Evolutionary conservation across 2,888 invertebrate genomes (phyloP).

Genomic region (Mechanitis messenoides): DNA sequence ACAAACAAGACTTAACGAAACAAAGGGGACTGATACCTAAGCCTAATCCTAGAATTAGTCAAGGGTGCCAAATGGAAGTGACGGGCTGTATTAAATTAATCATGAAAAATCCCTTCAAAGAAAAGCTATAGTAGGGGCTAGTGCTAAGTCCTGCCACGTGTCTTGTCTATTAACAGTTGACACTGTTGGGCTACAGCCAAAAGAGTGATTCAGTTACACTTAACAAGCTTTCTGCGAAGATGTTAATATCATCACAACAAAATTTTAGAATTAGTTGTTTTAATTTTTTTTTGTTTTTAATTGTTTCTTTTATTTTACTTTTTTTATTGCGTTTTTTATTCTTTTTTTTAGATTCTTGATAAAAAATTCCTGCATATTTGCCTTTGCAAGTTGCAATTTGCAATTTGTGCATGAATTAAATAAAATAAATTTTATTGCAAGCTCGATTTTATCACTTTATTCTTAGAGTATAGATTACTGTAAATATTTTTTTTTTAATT

Average conservation of each 20-base stretch:
- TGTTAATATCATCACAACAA: constrained; percentile 10
- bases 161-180: constrained; percentile 70
- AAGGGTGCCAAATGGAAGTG: constrained; percentile 72
- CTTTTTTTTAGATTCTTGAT: no score
- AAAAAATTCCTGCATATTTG: no score
- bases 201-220: constrained; percentile 38
- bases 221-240: constrained; percentile 17
- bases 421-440: no score
- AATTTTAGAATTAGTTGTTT: constrained; percentile 3
- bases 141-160: constrained; percentile 69
- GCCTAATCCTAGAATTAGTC: constrained; percentile 71
- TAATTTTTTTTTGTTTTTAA: no score
- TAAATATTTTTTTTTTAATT: no score
- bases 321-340: no score
- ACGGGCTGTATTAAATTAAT: constrained; percentile 71
- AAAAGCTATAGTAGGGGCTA: constrained; percentile 41
- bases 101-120: constrained; percentile 68
- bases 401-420: no score
- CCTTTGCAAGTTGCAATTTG: no score
- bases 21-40: constrained; percentile 63
- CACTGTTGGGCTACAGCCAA: constrained; percentile 65
- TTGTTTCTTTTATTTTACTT: no score
- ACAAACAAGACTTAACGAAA: constrained; percentile 48
- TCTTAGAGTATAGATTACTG: no score
- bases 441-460: no score